Base-by-base conservation (phyloP, 2,888 invertebrate species). In the Agrochola lychnidis region DNA sequence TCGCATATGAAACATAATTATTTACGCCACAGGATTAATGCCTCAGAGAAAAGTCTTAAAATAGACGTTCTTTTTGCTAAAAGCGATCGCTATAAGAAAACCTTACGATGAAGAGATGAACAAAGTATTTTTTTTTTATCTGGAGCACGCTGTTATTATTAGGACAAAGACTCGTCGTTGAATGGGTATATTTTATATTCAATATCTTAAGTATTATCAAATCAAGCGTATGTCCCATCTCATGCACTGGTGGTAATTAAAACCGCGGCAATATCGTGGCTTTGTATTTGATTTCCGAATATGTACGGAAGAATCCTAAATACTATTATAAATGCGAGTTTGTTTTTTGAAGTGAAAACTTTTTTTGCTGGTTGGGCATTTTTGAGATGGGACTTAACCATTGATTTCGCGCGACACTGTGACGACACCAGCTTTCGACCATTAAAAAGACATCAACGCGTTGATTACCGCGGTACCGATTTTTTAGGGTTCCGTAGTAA, bases 81-180 rank as follows among this genome's bases (percentile, higher is more conserved):
- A 22, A 36, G 45, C 19, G 36, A 64, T 59, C 22, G 36, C 71
- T 66, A n/a, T 22, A 25, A 36, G 67, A 64, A 67, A 79, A 64
- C 63, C 36, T 74, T 7, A n/a, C 0, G 36, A 22, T 30, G 2
- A 36, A 36, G 22, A 14, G 14, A 63, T n/a, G 10, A 45, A 53
- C 5, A 19, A 68, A 45, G 4, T 36, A 19, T 63, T 53, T 78
- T 64, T 53, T 74, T 25, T 14, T 3, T 63, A 57, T 68, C 36
- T 56, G 7, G 45, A 66, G 36, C 64, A 64, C 36, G 16, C n/a
- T 30, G 19, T 53, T 30, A 40, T 81, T 48, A 59, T 14, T 22
- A 16, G 16, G 51, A 51, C 19, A 19, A 19, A 51, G 7, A 19
- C 51, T 51, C 51, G 19, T 51, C 7, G 12, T 19, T 19, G 48